Evolutionary conservation across 2,888 invertebrate genomes (phyloP).

Genomic region (Melanostoma mellinum): DNA sequence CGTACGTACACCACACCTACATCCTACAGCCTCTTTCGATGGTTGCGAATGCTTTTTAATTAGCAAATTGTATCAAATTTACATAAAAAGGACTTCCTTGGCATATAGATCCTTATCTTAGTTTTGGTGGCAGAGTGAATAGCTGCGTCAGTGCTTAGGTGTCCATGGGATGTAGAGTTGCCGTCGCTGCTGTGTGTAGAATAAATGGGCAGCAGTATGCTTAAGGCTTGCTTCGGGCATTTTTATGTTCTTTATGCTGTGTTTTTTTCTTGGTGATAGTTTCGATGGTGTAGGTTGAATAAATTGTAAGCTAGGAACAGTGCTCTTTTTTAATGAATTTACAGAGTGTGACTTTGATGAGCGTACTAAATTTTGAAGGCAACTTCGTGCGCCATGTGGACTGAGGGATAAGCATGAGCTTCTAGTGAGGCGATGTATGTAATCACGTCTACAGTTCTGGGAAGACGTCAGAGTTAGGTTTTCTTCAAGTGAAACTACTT

Average conservation of each 20-base stretch:
- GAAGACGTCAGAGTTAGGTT: too few species aligned
- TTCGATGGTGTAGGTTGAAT: neutral
- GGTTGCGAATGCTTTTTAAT: constrained; percentile 60
- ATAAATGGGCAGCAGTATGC: constrained; percentile 44
- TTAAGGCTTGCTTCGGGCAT: constrained; percentile 26
- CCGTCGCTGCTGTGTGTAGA: constrained; percentile 4
- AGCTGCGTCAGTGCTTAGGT: constrained; percentile 45
- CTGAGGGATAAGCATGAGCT: too few species aligned
- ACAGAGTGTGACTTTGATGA: too few species aligned
- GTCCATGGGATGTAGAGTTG: constrained; percentile 46
- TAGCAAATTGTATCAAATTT: constrained; percentile 71
- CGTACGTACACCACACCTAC: constrained; percentile 6
- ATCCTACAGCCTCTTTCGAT: constrained; percentile 19
- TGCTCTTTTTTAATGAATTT: too few species aligned
- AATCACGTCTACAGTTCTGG: too few species aligned
- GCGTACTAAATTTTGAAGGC: too few species aligned
- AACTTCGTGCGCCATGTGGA: too few species aligned
- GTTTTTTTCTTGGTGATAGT: constrained; percentile 3
- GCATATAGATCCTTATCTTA: constrained; percentile 28
- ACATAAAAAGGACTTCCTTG: constrained; percentile 60
- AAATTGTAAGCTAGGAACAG: too few species aligned
- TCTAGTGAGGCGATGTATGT: too few species aligned
- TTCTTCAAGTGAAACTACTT: too few species aligned
- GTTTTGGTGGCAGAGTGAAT: neutral
- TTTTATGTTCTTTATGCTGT: neutral